Evolutionary conservation across 2,888 invertebrate genomes (phyloP).

Genomic region (Cataglyphis cursor): DNA sequence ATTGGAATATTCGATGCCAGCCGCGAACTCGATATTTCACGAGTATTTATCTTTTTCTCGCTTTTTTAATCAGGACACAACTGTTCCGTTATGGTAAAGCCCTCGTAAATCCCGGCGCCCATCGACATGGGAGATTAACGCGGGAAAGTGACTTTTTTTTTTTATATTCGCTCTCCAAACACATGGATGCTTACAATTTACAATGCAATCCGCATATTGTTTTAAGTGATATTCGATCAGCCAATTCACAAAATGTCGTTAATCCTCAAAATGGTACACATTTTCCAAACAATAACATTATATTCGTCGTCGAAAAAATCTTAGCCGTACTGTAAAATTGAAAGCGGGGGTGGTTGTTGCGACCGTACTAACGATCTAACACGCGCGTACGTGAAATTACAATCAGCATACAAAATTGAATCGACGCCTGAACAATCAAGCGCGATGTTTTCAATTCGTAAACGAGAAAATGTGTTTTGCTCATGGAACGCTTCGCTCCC

Average conservation of each 20-base stretch:
- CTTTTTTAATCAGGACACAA: conserved; percentile 47
- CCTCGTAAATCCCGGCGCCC: conserved; percentile 47
- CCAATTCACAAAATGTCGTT: conserved; percentile 71
- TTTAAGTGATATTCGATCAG: conserved; percentile 69
- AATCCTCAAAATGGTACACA: conserved; percentile 54
- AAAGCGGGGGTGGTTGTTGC: background rate
- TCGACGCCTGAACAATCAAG: conserved; percentile 48
- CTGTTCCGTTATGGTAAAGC: conserved; percentile 37
- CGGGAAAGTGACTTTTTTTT: conserved; percentile 55
- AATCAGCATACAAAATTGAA: conserved; percentile 52
- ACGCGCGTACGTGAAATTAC: conserved; percentile 40
- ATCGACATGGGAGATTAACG: conserved; percentile 58
- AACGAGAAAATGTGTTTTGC: conserved; percentile 45
- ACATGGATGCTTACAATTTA: conserved; percentile 60
- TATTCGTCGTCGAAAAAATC: background rate
- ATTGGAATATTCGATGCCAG: conserved; percentile 17
- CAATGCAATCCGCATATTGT: conserved; percentile 74
- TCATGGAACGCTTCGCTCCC: background rate
- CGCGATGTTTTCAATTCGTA: conserved; percentile 49
- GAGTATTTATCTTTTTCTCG: conserved; percentile 12
- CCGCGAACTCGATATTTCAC: conserved; percentile 15
- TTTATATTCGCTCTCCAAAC: conserved; percentile 27
- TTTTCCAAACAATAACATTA: conserved; percentile 42
- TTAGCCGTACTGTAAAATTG: background rate
- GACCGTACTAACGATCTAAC: conserved; percentile 44